Evolutionary conservation across 2,888 invertebrate genomes (phyloP).

Genomic region (Andrena trimmerana): DNA sequence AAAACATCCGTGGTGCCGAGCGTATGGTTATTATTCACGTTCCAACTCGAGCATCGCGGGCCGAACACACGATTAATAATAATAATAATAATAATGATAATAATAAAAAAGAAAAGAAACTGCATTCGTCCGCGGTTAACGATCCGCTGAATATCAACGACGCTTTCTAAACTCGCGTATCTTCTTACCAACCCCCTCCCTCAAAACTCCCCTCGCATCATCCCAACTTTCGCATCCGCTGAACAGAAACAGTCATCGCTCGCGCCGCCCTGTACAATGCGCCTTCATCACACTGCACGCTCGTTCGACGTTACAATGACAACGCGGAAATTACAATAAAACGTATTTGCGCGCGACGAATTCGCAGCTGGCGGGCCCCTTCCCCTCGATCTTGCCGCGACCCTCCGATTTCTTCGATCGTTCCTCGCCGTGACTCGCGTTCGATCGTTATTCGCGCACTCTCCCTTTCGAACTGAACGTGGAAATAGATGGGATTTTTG

Average conservation of each 20-base stretch:
- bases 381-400: neutral
- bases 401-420: neutral
- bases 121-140: slow-evolving; percentile 16
- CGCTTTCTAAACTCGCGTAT: slow-evolving; percentile 2
- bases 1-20: slow-evolving; percentile 38
- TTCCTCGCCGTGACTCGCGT: neutral
- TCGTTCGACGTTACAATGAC: slow-evolving; percentile 8
- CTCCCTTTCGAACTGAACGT: neutral
- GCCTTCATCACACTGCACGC: slow-evolving; percentile 13
- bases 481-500: neutral
- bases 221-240: neutral
- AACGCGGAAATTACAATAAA: slow-evolving; percentile 10
- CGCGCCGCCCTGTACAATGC: neutral
- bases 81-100: slow-evolving; percentile 4
- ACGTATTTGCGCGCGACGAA: neutral
- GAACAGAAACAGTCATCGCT: neutral
- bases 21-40: slow-evolving; percentile 58
- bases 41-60: slow-evolving; percentile 35
- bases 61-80: slow-evolving; percentile 22
- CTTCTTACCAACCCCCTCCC: slow-evolving; percentile 1
- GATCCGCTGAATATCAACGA: slow-evolving; percentile 23
- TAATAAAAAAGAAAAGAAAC: slow-evolving; percentile 18
- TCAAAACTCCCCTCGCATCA: neutral
- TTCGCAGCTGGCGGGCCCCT: neutral
- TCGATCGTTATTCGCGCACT: neutral